Evolutionary conservation across 53 echinoderm and acorn worm species (phyloP), one percentile per base, ranked within the genome.

Genomic region (Hippasteria phrygiana): DNA sequence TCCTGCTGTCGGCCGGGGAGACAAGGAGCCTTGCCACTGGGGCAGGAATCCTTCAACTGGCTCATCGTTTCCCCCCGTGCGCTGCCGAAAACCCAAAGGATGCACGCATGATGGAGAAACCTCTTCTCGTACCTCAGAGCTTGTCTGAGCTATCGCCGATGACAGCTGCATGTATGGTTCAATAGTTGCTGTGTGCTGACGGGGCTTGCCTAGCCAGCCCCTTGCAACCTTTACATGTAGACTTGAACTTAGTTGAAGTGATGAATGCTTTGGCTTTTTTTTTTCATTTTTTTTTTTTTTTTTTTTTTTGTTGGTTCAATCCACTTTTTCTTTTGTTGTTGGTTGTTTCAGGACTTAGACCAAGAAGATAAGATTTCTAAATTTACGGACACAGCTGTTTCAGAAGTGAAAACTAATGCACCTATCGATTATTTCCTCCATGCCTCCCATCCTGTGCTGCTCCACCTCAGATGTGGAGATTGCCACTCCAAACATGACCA

Each of bases 71-170:
- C 82, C 82, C 82, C 66, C 50, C 26, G 82, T 63, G 82, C 82
- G 40, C 40, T 17, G 66, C 34, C 32, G 32, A 82, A 64, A 9
- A 82, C 82, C 82, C 82, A 82, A 29, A 82, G 82, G 82, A 82
- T 82, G 82, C 82, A 82, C 82, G 82, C 82, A 65, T 82, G 82
- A 82, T 42, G 82, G 82, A 82, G 64, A 31, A 64, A 64, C 12
- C 82, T 64, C 65, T 62, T 40, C 62, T 64, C 28, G 63, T 82
- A 82, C 82, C 82, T 82, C 67, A 45, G 64, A 82, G 82, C 82
- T 82, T 82, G 82, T 82, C 82, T 82, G 82, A 82, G 82, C 45
- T 73, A 42, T 24, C 65, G 41, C 43, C 43, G 82, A 64, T 82
- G 82, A 82, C 82, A 82, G 82, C 82, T 64, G n/a, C n/a, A n/a